These are phyloP conservation scores for Caiman crocodilus DNA, from an alignment of 2,797 vertebrate species.

Conservation along the genomic window DNA sequence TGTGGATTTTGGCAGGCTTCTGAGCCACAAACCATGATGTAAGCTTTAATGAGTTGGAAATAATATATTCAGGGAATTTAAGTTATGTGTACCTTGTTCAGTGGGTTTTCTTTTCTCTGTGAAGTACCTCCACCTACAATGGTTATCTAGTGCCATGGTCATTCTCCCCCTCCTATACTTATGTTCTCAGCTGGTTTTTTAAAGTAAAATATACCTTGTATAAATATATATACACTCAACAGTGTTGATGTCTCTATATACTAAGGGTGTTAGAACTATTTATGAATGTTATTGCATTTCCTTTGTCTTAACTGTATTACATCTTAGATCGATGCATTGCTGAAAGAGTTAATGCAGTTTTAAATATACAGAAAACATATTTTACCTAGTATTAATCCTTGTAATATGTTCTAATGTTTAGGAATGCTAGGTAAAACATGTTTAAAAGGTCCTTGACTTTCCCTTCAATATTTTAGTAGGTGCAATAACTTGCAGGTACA, in stretches of 20 bases:
- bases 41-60: conserved; percentile 62
- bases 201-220: background rate
- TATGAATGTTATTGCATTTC: background rate
- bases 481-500: background rate
- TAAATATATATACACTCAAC: background rate
- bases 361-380: background rate
- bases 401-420: background rate
- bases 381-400: background rate
- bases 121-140: background rate
- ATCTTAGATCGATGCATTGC: background rate
- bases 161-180: background rate
- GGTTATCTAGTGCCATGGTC: background rate
- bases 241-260: background rate
- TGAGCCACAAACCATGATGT: conserved; percentile 55
- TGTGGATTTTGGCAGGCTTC: conserved; percentile 31
- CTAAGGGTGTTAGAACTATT: background rate
- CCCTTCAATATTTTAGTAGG: background rate
- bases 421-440: background rate
- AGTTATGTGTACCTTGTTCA: conserved; percentile 13
- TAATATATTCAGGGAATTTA: conserved; percentile 45
- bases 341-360: background rate
- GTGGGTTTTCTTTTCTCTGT: conserved; percentile 14
- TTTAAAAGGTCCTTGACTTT: background rate
- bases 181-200: background rate
- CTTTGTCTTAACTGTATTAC: background rate